These are phyloP conservation scores for Solea solea DNA, from an alignment of 2,113 vertebrate species.

Conservation along the genomic window DNA sequence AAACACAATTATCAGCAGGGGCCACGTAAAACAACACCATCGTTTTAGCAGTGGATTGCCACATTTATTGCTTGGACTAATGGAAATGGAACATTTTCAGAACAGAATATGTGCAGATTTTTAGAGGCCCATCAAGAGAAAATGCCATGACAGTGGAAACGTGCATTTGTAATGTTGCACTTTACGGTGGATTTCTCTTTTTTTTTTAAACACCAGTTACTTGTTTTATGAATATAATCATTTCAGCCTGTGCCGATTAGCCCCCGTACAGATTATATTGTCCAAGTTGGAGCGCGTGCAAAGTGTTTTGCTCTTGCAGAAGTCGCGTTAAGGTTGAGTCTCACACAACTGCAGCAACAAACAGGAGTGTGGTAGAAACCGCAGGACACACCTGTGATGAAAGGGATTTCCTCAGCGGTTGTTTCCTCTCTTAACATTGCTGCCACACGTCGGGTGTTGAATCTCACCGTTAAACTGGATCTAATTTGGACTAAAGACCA, in stretches of 20 bases:
- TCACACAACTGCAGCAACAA: slow-evolving; percentile 11
- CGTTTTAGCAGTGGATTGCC: slow-evolving; percentile 5
- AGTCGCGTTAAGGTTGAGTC: background rate
- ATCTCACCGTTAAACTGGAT: slow-evolving; percentile 40
- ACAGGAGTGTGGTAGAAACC: background rate
- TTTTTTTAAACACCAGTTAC: slow-evolving; percentile 8
- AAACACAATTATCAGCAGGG: slow-evolving; percentile 35
- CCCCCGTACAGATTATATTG: slow-evolving; percentile 6
- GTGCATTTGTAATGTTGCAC: slow-evolving; percentile 1
- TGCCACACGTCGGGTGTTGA: slow-evolving; percentile 29
- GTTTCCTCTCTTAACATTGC: background rate
- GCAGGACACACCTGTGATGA: slow-evolving; percentile 44
- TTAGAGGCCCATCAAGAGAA: slow-evolving; percentile 1
- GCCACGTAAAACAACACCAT: slow-evolving; percentile 8
- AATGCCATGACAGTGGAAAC: slow-evolving; percentile 1
- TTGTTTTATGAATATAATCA: slow-evolving; percentile 7
- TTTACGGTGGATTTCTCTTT: slow-evolving; percentile 13
- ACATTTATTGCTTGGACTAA: slow-evolving; percentile 30
- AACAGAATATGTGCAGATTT: slow-evolving; percentile 7
- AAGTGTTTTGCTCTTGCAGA: background rate
- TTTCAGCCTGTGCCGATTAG: background rate
- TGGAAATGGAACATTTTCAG: slow-evolving; percentile 10
- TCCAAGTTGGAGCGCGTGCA: slow-evolving; percentile 6
- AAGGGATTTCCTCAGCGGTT: slow-evolving; percentile 48
- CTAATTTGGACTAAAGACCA: slow-evolving; percentile 44